phyloP scores from a whole-genome alignment of 2,797 vertebrate genomes.

The Eulemur mongoz region DNA sequence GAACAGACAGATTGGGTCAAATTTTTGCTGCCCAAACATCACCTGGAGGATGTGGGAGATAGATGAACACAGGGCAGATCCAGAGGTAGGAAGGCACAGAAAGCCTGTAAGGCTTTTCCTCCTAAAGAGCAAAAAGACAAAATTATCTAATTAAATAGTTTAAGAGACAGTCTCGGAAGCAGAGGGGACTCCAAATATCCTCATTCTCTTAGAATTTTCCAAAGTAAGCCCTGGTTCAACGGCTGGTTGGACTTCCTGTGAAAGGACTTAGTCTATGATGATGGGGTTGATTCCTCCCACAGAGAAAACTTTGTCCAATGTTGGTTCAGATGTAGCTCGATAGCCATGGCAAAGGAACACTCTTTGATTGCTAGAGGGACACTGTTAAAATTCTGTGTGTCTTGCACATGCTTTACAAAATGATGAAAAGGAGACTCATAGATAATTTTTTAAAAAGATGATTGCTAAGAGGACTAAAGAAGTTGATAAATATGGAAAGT shows the following conservation, averaged over 20 bases:
- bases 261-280: neutral
- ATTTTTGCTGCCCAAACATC: neutral
- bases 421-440: neutral
- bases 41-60: neutral
- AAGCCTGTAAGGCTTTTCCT: neutral
- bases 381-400: neutral
- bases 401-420: neutral
- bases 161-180: neutral
- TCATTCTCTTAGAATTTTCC: neutral
- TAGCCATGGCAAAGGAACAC: neutral
- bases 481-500: constrained; percentile 30
- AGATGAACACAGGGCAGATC: neutral
- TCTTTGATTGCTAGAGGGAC: neutral
- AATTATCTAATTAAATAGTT: neutral
- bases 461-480: neutral
- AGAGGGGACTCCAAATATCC: neutral
- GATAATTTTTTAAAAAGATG: neutral
- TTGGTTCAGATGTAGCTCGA: neutral
- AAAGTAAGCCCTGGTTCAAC: neutral
- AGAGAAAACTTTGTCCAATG: neutral
- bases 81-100: neutral
- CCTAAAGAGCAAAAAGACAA: neutral
- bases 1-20: neutral
- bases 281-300: neutral
- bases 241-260: neutral